Conservation (phyloP, 2,888 invertebrate species). For the Pachymerium ferrugineum region DNA sequence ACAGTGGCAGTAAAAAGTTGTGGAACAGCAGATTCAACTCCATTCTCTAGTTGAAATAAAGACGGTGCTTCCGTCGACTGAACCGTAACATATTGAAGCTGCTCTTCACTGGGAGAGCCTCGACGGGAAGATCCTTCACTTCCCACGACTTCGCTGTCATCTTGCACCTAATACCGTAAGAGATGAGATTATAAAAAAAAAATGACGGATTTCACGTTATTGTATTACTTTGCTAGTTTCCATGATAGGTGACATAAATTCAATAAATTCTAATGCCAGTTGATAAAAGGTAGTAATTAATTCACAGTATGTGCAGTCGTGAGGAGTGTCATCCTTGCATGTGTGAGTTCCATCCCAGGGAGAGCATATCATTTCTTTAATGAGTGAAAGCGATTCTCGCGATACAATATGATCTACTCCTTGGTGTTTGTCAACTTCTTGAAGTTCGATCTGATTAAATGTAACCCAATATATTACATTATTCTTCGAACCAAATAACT, state of each 20-base stretch:
- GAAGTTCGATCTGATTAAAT: conserved; percentile 69
- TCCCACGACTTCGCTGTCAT: conserved; percentile 30
- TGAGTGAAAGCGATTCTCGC: conserved; percentile 62
- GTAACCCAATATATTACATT: background rate
- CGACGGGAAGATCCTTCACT: conserved; percentile 30
- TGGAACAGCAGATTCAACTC: conserved; percentile 11
- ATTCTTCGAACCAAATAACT: background rate
- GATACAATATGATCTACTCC: conserved; percentile 70
- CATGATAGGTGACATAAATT: conserved; percentile 69
- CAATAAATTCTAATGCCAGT: conserved; percentile 70
- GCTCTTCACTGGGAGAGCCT: conserved; percentile 30
- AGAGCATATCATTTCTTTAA: conserved; percentile 69
- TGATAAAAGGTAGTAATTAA: conserved; percentile 93
- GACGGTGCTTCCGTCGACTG: background rate
- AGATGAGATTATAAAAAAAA: background rate
- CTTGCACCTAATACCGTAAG: background rate
- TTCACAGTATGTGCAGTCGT: conserved; percentile 86
- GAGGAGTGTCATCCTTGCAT: conserved; percentile 51
- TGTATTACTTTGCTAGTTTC: conserved; percentile 68
- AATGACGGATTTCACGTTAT: conserved; percentile 36
- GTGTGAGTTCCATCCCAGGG: conserved; percentile 62
- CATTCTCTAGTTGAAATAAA: conserved; percentile 5
- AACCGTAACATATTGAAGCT: background rate
- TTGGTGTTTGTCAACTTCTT: conserved; percentile 73
- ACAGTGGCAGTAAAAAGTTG: conserved; percentile 72